These are phyloP conservation scores for Phoenicopterus ruber DNA, from an alignment of 2,113 vertebrate genomes.

Conservation along the genomic window DNA sequence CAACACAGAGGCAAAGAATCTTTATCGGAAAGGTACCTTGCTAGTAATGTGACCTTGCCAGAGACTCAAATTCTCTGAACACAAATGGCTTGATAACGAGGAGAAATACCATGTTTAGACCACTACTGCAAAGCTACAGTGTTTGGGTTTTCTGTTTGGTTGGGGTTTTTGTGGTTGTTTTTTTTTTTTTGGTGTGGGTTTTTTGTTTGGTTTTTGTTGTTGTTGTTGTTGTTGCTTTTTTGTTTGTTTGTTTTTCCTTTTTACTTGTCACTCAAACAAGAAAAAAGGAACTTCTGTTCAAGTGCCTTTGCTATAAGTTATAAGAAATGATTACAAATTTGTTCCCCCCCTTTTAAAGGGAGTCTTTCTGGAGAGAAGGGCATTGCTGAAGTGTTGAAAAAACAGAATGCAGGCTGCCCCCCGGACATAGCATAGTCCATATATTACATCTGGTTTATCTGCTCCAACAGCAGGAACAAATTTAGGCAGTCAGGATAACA, in stretches of 20 bases:
- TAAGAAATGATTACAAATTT: neutral
- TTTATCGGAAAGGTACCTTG: neutral
- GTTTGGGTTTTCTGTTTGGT: too few relatives aligned
- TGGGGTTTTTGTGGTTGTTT: too few relatives aligned
- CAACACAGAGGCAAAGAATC: neutral
- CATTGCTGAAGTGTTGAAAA: neutral
- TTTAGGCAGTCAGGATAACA: neutral
- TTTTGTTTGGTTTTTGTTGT: too few relatives aligned
- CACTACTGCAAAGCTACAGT: neutral
- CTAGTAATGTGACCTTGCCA: neutral
- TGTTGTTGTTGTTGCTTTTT: too few relatives aligned
- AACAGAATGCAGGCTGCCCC: neutral
- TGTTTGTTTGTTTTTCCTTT: neutral
- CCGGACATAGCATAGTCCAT: neutral
- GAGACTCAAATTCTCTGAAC: neutral
- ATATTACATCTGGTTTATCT: neutral
- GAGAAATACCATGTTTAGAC: neutral
- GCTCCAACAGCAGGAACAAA: neutral
- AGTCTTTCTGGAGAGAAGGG: neutral
- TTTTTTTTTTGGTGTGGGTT: too few relatives aligned
- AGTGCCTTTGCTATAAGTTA: neutral
- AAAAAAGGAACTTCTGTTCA: neutral
- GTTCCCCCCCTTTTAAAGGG: neutral
- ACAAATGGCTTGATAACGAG: neutral
- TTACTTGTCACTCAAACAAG: neutral